Conservation (phyloP, 1,140 invertebrate genomes). For the Brachionus manjavacas region DNA sequence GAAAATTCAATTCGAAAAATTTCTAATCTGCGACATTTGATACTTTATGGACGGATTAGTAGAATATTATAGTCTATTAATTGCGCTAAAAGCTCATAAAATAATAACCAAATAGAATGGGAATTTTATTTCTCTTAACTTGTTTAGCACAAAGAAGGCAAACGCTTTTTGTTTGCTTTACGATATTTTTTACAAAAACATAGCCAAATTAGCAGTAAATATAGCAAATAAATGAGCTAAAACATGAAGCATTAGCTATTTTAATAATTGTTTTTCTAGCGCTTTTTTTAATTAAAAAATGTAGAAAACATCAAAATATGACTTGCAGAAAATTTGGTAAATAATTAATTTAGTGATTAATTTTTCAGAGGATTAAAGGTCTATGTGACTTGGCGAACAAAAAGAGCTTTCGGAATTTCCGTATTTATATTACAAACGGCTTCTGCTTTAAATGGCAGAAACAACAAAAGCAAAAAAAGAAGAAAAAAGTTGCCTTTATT, state of each 20-base stretch:
- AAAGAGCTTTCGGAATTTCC: not conserved
- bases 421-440: not conserved
- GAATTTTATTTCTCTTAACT: not conserved
- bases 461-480: not conserved
- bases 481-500: not conserved
- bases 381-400: not conserved
- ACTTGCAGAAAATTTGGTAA: not conserved
- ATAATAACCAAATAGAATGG: not conserved
- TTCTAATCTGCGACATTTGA: not conserved
- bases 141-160: not conserved
- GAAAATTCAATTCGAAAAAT: not conserved
- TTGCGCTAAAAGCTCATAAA: not conserved
- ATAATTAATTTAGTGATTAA: conserved; percentile 7
- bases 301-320: not conserved
- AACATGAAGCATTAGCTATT: not conserved
- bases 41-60: not conserved
- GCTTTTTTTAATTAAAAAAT: conserved; percentile 36
- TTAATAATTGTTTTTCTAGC: conserved; percentile 26
- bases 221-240: not conserved
- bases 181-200: not conserved
- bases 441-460: not conserved
- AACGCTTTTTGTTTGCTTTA: conserved; percentile 6
- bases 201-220: not conserved
- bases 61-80: not conserved
- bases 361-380: conserved; percentile 6